Conservation (phyloP, 2,797 vertebrate species). For the Falco concolor region DNA sequence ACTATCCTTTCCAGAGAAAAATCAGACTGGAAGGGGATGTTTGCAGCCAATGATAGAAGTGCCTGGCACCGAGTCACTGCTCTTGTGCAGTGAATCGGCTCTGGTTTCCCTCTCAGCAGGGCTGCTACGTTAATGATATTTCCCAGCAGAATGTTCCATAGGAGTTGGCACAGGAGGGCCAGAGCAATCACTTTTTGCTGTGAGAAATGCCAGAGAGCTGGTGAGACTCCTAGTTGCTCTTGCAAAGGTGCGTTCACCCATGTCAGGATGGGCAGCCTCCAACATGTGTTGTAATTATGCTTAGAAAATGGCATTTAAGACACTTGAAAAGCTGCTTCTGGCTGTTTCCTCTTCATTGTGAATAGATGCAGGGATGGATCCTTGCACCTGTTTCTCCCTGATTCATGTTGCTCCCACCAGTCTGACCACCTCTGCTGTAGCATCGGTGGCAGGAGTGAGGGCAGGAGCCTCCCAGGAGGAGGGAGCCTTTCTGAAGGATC, state of each 20-base stretch:
- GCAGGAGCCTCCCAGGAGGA: not conserved
- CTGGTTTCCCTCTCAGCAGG: not conserved
- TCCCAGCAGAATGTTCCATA: not conserved
- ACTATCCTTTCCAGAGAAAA: not conserved
- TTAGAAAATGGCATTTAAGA: not conserved
- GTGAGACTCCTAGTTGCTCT: not conserved
- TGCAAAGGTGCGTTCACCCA: not conserved
- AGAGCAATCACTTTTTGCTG: not conserved
- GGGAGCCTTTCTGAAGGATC: not conserved
- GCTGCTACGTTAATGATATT: not conserved
- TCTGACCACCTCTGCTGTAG: not conserved
- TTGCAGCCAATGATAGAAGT: not conserved
- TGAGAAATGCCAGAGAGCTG: not conserved
- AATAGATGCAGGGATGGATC: not conserved
- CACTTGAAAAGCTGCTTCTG: not conserved
- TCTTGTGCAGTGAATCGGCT: not conserved
- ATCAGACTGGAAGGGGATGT: not conserved
- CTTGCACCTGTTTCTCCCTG: not conserved
- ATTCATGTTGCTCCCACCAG: not conserved
- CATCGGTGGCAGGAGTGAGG: not conserved
- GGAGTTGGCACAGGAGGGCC: not conserved
- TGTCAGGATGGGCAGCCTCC: not conserved
- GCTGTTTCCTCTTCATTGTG: not conserved
- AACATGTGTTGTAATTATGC: rapidly evolving
- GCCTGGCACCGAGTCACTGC: not conserved